These are phyloP conservation scores for Fundulus diaphanus DNA, from an alignment of 2,797 vertebrate species.

Conservation along the genomic window DNA sequence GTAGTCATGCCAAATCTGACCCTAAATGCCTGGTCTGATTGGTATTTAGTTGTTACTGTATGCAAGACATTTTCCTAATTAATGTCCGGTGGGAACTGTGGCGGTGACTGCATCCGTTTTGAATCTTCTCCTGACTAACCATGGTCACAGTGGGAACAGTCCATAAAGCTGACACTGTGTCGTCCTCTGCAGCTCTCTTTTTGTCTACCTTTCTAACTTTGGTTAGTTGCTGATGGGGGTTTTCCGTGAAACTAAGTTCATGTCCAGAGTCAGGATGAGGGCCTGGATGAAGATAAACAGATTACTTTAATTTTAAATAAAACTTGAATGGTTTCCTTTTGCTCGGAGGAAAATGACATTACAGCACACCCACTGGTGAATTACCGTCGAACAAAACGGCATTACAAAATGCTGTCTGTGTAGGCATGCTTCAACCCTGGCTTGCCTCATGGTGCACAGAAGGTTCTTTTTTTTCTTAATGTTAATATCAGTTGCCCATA, in stretches of 20 bases:
- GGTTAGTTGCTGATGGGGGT: constrained; percentile 23
- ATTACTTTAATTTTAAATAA: constrained; percentile 50
- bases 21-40: neutral
- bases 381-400: constrained; percentile 13
- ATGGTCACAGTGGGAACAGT: neutral
- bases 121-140: neutral
- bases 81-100: neutral
- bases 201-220: constrained; percentile 7
- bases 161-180: neutral
- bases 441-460: constrained; percentile 1
- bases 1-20: neutral
- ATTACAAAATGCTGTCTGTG: constrained; percentile 10
- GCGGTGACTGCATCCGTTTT: neutral
- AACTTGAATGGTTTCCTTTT: constrained; percentile 31
- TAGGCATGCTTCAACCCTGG: constrained; percentile 11
- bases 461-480: constrained; percentile 5
- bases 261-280: constrained; percentile 52
- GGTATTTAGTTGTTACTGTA: neutral
- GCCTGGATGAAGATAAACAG: constrained; percentile 53
- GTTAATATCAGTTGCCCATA: neutral
- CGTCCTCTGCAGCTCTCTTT: constrained; percentile 32
- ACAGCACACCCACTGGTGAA: constrained; percentile 17
- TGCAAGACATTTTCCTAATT: neutral
- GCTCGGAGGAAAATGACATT: constrained; percentile 41
- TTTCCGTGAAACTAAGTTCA: constrained; percentile 37